These are phyloP conservation scores for Charanyca ferruginea DNA, from an alignment of 2,888 invertebrate genomes.

Conservation along the genomic window DNA sequence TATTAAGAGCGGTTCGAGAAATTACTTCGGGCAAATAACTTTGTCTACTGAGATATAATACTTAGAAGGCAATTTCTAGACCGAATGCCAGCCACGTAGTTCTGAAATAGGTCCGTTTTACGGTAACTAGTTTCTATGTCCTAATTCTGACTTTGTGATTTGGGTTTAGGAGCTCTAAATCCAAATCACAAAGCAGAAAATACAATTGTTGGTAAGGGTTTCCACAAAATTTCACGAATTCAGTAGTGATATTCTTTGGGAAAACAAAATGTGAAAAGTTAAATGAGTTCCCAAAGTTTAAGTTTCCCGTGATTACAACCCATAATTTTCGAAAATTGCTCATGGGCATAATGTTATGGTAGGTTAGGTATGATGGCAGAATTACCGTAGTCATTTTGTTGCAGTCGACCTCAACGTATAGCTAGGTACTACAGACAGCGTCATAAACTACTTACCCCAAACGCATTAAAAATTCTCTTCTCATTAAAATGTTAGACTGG, in stretches of 20 bases:
- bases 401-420: constrained; percentile 14
- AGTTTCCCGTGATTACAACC: neutral
- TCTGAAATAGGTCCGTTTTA: constrained; percentile 36
- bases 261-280: constrained; percentile 39
- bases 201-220: constrained; percentile 5
- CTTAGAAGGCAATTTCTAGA: constrained; percentile 16
- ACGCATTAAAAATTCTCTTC: no score
- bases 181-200: constrained; percentile 13
- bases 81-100: constrained; percentile 28
- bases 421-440: no score
- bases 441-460: no score
- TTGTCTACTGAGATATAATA: constrained; percentile 6
- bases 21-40: constrained; percentile 39
- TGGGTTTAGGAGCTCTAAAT: constrained; percentile 3
- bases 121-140: constrained; percentile 24
- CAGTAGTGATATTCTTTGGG: constrained; percentile 11
- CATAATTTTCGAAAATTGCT: constrained; percentile 26
- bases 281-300: constrained; percentile 29
- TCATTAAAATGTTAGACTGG: no score
- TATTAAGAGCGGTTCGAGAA: constrained; percentile 5
- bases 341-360: constrained; percentile 7
- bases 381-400: constrained; percentile 18
- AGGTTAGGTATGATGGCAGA: constrained; percentile 8
- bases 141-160: constrained; percentile 2
- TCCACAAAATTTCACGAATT: constrained; percentile 10